Evolutionary conservation across 1,140 invertebrate species (phyloP).

Genomic region (Battus philenor): DNA sequence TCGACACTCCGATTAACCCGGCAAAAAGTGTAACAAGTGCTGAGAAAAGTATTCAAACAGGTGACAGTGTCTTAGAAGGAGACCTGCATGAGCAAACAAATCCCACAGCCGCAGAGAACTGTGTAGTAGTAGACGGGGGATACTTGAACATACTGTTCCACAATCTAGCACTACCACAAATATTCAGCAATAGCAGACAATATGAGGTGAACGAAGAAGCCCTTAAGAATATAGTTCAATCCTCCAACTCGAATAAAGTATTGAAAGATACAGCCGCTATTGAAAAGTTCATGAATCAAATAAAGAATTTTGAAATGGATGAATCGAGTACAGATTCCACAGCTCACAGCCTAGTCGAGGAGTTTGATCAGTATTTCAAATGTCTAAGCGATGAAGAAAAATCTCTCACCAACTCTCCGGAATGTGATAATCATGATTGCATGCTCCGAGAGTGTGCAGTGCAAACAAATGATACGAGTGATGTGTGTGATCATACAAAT

Average conservation of each 20-base stretch:
- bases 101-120: conserved; percentile 47
- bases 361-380: conserved; percentile 61
- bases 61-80: conserved; percentile 29
- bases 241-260: conserved; percentile 33
- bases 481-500: background rate
- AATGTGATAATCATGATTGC: conserved; percentile 14
- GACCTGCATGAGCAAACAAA: conserved; percentile 24
- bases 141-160: conserved; percentile 65
- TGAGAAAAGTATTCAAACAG: conserved; percentile 59
- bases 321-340: conserved; percentile 46
- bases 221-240: conserved; percentile 51
- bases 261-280: conserved; percentile 33
- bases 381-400: conserved; percentile 36
- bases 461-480: conserved; percentile 4
- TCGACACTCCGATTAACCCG: conserved; percentile 2
- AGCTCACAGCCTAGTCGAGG: conserved; percentile 58
- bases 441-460: conserved; percentile 20
- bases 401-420: conserved; percentile 13
- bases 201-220: conserved; percentile 68
- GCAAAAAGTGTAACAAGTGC: conserved; percentile 22
- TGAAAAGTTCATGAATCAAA: conserved; percentile 48
- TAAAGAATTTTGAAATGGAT: conserved; percentile 46
- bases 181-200: conserved; percentile 58
- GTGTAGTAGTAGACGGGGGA: conserved; percentile 58
- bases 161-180: conserved; percentile 51